Evolutionary conservation across 2,113 vertebrate species (phyloP), one percentile per base, ranked within the genome.

Genomic region (Neogobius melanostomus): DNA sequence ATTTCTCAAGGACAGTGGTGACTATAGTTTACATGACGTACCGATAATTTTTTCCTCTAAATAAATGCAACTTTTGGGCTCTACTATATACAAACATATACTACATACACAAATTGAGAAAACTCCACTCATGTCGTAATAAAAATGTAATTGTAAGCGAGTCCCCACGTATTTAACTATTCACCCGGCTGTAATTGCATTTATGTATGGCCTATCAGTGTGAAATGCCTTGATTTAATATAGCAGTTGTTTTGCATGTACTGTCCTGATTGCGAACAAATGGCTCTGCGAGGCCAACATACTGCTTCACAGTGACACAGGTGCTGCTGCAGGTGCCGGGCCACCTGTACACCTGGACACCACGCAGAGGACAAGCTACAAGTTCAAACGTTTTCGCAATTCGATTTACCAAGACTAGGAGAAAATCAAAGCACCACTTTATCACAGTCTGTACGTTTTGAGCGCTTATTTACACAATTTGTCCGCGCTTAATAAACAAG

Each of bases 271-370:
- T 56, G 12, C 8, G 21, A 59, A 66, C 72, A 69, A 69, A 73
- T 74, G 66, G 66, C 43, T 71, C 43, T 4, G 36, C 65, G 42
- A 68, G 46, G 62, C 17, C 49, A 36, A 62, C 62, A 73, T 28
- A 28, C 57, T 56, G 57, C 21, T 14, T 64, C 57, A 69, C 14
- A 53, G 52, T 46, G 36, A 45, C 75, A 72, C 73, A 78, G 76
- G 49, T 77, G 71, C 64, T 64, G 65, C 9, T 72, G 42, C 75
- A 75, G 80, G 69, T 68, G 74, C 42, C 12, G 0, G 66, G 45
- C 73, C 70, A 68, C 66, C 69, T 66, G 75, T 49, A 65, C 66
- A 67, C 48, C 65, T 54, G 65, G 43, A 47, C 56, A 11, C 64
- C 6, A 9, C 17, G 46, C 11, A 15, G 42, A 64, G 7, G 17